These are phyloP conservation scores for Enteromius afrohamiltoni DNA, from an alignment of 2,797 vertebrate species.

Conservation along the genomic window DNA sequence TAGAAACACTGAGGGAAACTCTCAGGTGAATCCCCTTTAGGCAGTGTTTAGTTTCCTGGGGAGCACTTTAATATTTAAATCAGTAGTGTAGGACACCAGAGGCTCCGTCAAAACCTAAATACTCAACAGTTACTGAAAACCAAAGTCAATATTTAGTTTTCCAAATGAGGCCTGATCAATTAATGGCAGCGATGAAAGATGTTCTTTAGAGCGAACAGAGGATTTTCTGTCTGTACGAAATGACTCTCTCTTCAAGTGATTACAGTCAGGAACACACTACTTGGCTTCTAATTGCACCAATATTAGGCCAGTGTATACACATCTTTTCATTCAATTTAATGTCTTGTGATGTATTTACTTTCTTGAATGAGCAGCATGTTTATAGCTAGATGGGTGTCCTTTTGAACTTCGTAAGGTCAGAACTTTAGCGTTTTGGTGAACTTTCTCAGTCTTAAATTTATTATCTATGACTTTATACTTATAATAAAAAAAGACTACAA, in stretches of 20 bases:
- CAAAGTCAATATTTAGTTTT: conserved; percentile 80
- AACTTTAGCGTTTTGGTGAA: conserved; percentile 70
- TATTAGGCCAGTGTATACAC: conserved; percentile 61
- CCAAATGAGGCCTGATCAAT: conserved; percentile 74
- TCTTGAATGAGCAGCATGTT: conserved; percentile 40
- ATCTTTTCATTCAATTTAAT: conserved; percentile 46
- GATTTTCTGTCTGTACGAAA: conserved; percentile 72
- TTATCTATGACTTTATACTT: conserved; percentile 64
- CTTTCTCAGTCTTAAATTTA: conserved; percentile 42
- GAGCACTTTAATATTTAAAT: conserved; percentile 60
- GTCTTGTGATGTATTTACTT: conserved; percentile 43
- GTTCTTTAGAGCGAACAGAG: conserved; percentile 72
- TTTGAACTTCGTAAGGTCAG: conserved; percentile 45
- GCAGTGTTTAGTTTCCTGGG: conserved; percentile 39
- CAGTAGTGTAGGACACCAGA: conserved; percentile 53
- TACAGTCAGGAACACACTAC: conserved; percentile 48
- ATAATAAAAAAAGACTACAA: conserved; percentile 34
- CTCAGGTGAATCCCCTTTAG: conserved; percentile 30
- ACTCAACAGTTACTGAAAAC: conserved; percentile 65
- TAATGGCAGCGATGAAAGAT: conserved; percentile 68
- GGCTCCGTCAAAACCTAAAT: conserved; percentile 51
- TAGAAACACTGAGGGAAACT: conserved; percentile 17
- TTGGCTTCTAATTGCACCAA: conserved; percentile 57
- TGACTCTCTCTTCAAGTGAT: conserved; percentile 63
- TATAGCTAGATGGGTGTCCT: not conserved